Evolutionary conservation across 2,113 vertebrate genomes (phyloP).

Genomic region (Uria lomvia): DNA sequence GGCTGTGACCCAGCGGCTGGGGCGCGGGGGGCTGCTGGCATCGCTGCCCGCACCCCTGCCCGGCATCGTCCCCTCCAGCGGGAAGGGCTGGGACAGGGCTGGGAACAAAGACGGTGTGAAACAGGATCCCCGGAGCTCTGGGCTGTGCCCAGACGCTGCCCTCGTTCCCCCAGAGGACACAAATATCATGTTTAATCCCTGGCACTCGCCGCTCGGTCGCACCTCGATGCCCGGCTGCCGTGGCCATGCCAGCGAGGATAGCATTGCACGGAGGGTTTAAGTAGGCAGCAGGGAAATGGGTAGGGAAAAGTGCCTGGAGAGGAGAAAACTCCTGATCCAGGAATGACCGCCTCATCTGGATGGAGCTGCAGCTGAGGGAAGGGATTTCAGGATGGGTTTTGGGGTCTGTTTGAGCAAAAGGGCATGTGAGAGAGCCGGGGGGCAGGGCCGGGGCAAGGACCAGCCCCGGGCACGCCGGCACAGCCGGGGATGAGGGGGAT

Average conservation of each 20-base stretch:
- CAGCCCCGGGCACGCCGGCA: neutral
- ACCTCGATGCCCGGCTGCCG: neutral
- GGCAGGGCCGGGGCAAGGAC: neutral
- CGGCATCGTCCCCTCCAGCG: rapidly evolving
- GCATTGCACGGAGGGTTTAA: neutral
- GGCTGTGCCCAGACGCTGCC: neutral
- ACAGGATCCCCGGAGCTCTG: neutral
- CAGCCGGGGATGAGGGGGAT: neutral
- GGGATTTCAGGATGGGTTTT: neutral
- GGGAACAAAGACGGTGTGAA: constrained; percentile 2
- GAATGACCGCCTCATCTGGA: neutral
- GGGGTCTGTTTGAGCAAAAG: neutral
- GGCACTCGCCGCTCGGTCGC: neutral
- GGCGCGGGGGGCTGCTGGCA: rapidly evolving
- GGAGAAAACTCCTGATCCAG: neutral
- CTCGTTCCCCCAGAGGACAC: neutral
- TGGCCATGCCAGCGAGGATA: neutral
- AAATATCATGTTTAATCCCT: neutral
- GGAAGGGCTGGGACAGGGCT: neutral
- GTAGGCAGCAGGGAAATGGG: neutral
- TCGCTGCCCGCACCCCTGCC: rapidly evolving
- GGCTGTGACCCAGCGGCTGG: neutral
- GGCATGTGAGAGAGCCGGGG: neutral
- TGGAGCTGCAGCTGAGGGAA: neutral
- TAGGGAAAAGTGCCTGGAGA: neutral